Evolutionary conservation across 2,113 vertebrate genomes (phyloP).

Genomic region (Bothrops jararaca): DNA sequence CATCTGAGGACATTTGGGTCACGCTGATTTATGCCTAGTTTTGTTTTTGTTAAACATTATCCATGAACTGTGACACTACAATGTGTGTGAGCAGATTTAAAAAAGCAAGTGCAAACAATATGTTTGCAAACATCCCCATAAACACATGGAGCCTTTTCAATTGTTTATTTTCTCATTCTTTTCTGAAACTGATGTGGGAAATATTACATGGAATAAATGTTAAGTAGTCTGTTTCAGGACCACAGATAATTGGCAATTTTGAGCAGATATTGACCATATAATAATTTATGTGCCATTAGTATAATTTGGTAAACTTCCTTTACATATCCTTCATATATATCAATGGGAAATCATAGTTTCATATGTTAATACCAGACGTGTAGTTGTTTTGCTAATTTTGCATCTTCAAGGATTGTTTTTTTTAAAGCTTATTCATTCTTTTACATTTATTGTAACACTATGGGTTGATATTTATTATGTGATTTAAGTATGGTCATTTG

Average conservation of each 20-base stretch:
- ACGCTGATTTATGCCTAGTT: neutral
- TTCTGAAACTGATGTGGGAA: conserved; percentile 32
- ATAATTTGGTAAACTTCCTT: conserved; percentile 9
- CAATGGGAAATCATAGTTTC: neutral
- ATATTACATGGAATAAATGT: conserved; percentile 16
- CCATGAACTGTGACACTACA: neutral
- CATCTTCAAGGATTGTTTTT: conserved; percentile 37
- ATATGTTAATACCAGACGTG: neutral
- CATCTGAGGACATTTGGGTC: neutral
- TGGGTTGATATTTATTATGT: conserved; percentile 28
- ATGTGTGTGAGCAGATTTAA: conserved; percentile 2
- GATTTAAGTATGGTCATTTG: neutral
- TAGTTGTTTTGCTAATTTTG: conserved; percentile 28
- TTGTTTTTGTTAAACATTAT: conserved; percentile 1
- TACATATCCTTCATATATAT: neutral
- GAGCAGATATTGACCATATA: neutral
- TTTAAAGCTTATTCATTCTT: conserved; percentile 16
- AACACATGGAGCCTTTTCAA: conserved; percentile 8
- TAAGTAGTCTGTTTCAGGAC: conserved; percentile 6
- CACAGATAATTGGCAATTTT: conserved; percentile 20
- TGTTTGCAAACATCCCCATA: conserved; percentile 18
- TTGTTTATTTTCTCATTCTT: conserved; percentile 12
- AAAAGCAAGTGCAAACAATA: neutral
- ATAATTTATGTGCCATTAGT: conserved; percentile 1
- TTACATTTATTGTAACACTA: conserved; percentile 30